Evolutionary conservation across 2,113 vertebrate species (phyloP).

Genomic region (Carollia perspicillata): DNA sequence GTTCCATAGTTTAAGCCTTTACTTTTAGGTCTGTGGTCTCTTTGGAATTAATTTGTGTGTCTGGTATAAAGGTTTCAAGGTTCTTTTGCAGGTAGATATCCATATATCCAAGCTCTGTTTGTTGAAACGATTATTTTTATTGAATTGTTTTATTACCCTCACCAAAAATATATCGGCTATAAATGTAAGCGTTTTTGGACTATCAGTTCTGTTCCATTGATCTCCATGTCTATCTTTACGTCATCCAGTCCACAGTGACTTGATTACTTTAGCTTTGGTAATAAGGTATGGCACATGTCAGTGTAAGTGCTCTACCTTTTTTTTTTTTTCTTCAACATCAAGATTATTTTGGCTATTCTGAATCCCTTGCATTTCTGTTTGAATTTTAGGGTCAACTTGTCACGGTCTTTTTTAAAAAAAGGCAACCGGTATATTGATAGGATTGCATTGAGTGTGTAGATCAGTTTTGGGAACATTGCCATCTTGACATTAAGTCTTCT

Average conservation of each 20-base stretch:
- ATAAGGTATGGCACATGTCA: neutral
- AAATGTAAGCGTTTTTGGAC: too few species aligned
- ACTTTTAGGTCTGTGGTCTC: neutral
- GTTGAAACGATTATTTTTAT: neutral
- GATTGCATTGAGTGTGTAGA: neutral
- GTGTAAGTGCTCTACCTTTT: neutral
- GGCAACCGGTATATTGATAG: neutral
- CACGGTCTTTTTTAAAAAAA: neutral
- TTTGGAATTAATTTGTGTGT: neutral
- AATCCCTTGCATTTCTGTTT: neutral
- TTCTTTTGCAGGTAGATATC: neutral
- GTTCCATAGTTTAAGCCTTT: neutral
- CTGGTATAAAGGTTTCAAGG: neutral
- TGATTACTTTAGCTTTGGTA: neutral
- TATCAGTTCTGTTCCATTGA: neutral
- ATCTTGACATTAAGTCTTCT: neutral
- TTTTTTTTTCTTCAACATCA: neutral
- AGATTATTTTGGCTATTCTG: neutral
- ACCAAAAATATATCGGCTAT: neutral
- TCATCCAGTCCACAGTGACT: neutral
- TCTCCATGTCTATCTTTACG: neutral
- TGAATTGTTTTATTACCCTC: neutral
- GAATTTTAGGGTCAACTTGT: neutral
- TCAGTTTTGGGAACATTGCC: neutral
- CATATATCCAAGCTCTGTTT: neutral